Evolutionary conservation across 1,140 invertebrate species (phyloP), one percentile per base, ranked within the genome.

Genomic region (Agraylea sexmaculata): DNA sequence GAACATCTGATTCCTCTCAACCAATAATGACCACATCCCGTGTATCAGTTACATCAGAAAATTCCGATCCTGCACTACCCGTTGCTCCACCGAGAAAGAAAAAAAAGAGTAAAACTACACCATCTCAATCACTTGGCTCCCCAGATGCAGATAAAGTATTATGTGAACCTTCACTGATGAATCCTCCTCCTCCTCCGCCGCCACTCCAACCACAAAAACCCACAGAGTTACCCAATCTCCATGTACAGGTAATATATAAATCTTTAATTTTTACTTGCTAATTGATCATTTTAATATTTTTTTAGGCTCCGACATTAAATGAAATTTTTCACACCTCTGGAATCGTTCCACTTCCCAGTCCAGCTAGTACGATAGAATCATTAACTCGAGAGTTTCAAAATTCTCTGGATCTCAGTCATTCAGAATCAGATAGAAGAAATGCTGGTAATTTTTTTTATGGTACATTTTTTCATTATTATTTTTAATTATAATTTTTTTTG

Each of bases 81-180:
- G 67, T 88, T 27, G 85, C 87, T 23, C 87, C 87, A 33, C 86
- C 87, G 4, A 65, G 87, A 51, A 73, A 75, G 46, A 88, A 84
- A 59, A 85, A 85, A 52, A 77, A 83, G 57, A 69, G 71, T 45
- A 46, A 43, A 45, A 34, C 36, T 7, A 36, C 45, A 10, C 29
- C 42, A 10, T 29, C 35, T 8, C 61, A 58, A 34, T 50, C 63
- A 13, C 54, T 62, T 43, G 53, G 59, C 4, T 64, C 62, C 2
- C 58, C 47, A 10, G 33, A 37, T 10, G 43, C 41, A 4, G 47
- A 49, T 20, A 40, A 43, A 21, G 16, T 41, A 8, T 27, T 40
- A 3, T 36, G 29, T 18, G 11, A 40, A 12, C 23, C 12, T 25
- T n/a, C n/a, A n/a, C n/a, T n/a, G n/a, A n/a, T n/a, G n/a, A n/a